Base-by-base conservation (phyloP, 2,113 vertebrate species). In the Hippotragus niger region DNA sequence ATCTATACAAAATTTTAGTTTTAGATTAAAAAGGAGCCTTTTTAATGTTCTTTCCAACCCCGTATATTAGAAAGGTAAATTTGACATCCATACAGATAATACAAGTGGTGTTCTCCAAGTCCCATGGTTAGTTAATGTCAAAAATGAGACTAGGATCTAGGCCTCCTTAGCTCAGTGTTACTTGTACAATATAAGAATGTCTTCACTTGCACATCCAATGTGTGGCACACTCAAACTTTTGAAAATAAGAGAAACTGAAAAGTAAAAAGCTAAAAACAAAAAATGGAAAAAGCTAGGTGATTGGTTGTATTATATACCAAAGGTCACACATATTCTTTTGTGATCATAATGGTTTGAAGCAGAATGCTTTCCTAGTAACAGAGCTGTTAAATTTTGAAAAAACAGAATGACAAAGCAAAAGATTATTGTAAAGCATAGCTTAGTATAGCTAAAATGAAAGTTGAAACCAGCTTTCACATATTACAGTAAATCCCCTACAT, bases 231-330 rank as follows among this genome's bases (percentile, higher is more conserved):
- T 90, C 47, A 96, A 3, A 36, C 45, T 93, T 93, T 57, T 74
- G 55, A 90, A 94, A 96, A 93, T 87, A 90, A 94, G 78, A 87
- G 27, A 94, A 91, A 91, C 29, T 45, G 6, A 95, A 97, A 84
- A 43, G 25, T 86, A 80, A 58, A 50, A 92, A 94, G 36, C 16
- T 36, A 62, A 86, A 88, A 93, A 50, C 58, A 94, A 81, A 74
- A 33, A 33, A 33, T 43, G 11, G 88, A 47, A 80, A 82, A 78
- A 83, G 43, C 12, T 14, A 33, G 17, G 9, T 82, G 60, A 92
- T 97, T 97, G 86, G 7, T 88, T 90, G 14, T 43, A 85, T 12
- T 23, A 15, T 92, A 60, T 74, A 57, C 29, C 17, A 57, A 40
- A 74, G 7, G 36, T 86, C 58, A 33, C 60, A 17, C 31, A 27